Base-by-base conservation (phyloP, 1,140 invertebrate genomes). In the Ganaspis sp. region DNA sequence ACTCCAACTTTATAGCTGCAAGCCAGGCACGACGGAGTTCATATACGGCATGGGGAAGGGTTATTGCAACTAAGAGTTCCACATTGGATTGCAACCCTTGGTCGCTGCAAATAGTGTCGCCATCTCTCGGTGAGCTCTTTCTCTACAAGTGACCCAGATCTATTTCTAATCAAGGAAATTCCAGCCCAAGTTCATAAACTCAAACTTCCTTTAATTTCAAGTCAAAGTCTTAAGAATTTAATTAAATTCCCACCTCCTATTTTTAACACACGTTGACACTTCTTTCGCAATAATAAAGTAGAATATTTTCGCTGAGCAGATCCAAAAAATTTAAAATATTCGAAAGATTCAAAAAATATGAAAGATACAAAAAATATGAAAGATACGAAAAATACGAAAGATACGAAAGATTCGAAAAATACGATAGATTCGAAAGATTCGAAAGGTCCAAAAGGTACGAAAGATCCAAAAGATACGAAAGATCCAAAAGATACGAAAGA, bases 1-100 rank as follows among this genome's bases (percentile, higher is more conserved):
- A 87, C 86, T 89, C 83, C 83, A 90, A 88, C 85, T 90, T 90
- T 88, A 89, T 90, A 88, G 85, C 86, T 84, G 80, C 83, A 81
- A 87, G 82, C 80, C 83, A 81, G 83, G 83, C 64, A 83, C 81
- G 81, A 83, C 81, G 77, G 81, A 83, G 80, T 87, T 86, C 86
- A 87, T 85, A 82, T 76, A 76, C 69, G 73, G 45, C 72, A 4
- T 73, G 34, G 53, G 75, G 29, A 64, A 71, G 76, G 76, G 70
- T 78, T 80, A 73, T 80, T 78, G 69, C 74, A 78, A 74, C 37
- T 77, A 81, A 70, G 77, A 64, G 72, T 75, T 78, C 45, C 17
- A 45, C 70, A 45, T 29, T 64, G 58, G 4, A 64, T 64, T 64
- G 9, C 58, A 64, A 64, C 58, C 58, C 58, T 64, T 29, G 19